phyloP scores from a whole-genome alignment of 2,113 vertebrate species.

The Octodon degus region DNA sequence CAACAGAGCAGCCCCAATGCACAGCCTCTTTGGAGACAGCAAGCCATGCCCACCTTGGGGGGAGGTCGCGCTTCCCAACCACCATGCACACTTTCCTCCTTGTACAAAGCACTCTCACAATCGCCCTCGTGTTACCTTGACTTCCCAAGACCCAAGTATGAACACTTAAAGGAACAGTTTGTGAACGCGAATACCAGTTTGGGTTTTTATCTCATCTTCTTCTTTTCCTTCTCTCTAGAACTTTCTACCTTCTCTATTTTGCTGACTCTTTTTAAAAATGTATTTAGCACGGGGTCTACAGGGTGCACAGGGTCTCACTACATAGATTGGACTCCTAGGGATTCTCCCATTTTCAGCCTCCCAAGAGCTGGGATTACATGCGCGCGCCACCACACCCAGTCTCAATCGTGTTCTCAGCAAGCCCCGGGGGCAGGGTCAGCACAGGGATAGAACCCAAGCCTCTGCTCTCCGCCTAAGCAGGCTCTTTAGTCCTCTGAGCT shows the following conservation, averaged over 20 bases:
- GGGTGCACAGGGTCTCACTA: too few relatives aligned
- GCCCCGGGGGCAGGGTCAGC: too few relatives aligned
- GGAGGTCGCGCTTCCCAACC: background rate
- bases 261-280: background rate
- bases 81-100: background rate
- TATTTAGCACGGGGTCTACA: too few relatives aligned
- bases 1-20: conserved; percentile 1
- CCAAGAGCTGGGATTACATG: too few relatives aligned
- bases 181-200: background rate
- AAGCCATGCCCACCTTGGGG: background rate
- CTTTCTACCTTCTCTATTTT: background rate
- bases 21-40: conserved; percentile 45
- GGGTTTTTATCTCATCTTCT: background rate
- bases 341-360: too few relatives aligned
- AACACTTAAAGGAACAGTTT: background rate
- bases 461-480: too few relatives aligned
- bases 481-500: too few relatives aligned
- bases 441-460: too few relatives aligned
- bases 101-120: conserved; percentile 7
- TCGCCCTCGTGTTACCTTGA: conserved; percentile 7
- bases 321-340: too few relatives aligned
- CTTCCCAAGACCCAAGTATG: background rate
- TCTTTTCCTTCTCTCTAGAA: too few relatives aligned
- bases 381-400: too few relatives aligned
- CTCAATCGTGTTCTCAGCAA: too few relatives aligned